Base-by-base conservation (phyloP, 1,140 invertebrate species). In the Dinoponera quadriceps region DNA sequence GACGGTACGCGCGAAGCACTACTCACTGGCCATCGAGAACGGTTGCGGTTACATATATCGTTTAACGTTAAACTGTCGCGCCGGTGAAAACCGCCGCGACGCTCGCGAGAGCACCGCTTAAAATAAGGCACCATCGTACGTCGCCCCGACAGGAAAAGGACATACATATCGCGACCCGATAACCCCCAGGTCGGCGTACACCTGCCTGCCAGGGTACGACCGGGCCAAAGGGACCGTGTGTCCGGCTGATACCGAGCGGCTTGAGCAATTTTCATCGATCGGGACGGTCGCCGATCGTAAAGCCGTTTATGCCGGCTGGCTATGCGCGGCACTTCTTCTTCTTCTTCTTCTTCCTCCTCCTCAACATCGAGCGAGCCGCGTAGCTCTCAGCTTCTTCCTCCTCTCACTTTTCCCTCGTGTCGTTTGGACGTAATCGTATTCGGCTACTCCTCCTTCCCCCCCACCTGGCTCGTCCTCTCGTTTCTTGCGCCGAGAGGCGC, bases 191-290 rank as follows among this genome's bases (percentile, higher is more conserved):
- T 86, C 86, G 62, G 57, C 63, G 68, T 87, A 59, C 86, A 88
- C 74, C 86, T 87, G 86, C 57, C 82, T 44, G 59, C 44, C 63
- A 54, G n/a, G 33, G 44, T 22, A 33, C 9, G 38, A 11, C 54
- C 72, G 57, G n/a, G 57, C 66, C 75, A 85, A 77, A 73, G 73
- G 59, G 66, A 73, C 84, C 48, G 63, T 54, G 65, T 71, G 71
- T 55, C 38, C 85, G 74, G 74, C 75, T 78, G 59, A 86, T 86
- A 80, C 62, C 80, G 63, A 65, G 85, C 65, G 81, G 77, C 80
- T 89, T 89, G 88, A 88, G 88, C 87, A 88, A 89, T 88, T 89
- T 84, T 88, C 82, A 83, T 86, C 87, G 87, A 86, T 86, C 81
- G 74, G 7, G 51, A 57, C 51, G 71, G 75, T 83, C 84, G 62